Evolutionary conservation across 2,797 vertebrate species (phyloP), one percentile per base, ranked within the genome.

Genomic region (Arrhamphus sclerolepis): DNA sequence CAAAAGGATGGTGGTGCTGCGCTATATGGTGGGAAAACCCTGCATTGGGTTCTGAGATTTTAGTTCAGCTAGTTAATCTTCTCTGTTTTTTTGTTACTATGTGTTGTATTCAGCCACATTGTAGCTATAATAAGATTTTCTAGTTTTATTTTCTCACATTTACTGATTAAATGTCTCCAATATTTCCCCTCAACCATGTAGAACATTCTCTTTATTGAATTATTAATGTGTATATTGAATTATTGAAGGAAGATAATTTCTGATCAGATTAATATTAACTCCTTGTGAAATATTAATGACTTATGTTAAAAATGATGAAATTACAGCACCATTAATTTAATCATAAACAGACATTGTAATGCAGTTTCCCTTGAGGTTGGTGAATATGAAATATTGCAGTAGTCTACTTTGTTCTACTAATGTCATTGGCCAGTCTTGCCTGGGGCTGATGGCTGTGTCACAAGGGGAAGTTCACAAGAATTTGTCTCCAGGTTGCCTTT

Each of bases 191-290:
- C 64, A 75, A 66, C 78, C 83, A 47, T 59, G 70, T 67, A 62
- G 77, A 89, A 73, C 86, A 88, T 90, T 91, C 77, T 82, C 83
- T 90, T 83, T 80, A 80, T 82, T 92, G 79, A 91, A 92, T 92
- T 84, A 92, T 93, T 92, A 62, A 93, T 91, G 53, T 40, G 18
- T 64, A 19, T 67, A 78, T 81, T 93, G 66, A 92, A 92, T 93
- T 88, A 92, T 92, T 91, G 83, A 89, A 71, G 80, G 56, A 83
- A 83, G 88, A 91, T 92, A 91, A 91, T 91, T 91, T 90, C 84
- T 90, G 87, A 92, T 92, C 91, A 85, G 85, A 92, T 92, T 90
- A 92, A 93, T 93, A 91, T 92, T 89, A 91, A 89, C 80, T 87
- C 82, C 81, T 41, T 22, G 58, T 92, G 50, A 92, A 92, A 92